Conservation (phyloP, 2,888 invertebrate species). For the Fabriciana adippe region DNA sequence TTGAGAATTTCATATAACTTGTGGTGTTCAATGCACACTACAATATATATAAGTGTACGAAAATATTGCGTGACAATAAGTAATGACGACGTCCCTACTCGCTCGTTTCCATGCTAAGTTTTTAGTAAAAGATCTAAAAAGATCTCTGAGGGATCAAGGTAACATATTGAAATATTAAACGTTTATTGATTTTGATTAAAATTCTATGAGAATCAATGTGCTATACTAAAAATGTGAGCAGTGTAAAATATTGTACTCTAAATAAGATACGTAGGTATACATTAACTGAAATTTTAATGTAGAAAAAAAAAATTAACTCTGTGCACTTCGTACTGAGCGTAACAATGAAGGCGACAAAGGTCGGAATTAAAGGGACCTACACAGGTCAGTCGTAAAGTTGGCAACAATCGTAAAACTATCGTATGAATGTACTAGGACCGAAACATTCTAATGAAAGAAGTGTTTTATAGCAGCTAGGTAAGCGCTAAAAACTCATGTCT, state of each 20-base stretch:
- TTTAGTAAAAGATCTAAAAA: constrained; percentile 4
- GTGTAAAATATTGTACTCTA: too few species aligned
- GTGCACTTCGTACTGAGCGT: neutral
- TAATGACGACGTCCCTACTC: neutral
- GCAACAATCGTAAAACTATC: constrained; percentile 9
- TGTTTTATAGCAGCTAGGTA: neutral
- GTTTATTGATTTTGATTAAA: too few species aligned
- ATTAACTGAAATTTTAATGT: neutral
- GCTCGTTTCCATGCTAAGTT: constrained; percentile 11
- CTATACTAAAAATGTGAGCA: too few species aligned
- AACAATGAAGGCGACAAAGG: neutral
- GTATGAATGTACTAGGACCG: constrained; percentile 4
- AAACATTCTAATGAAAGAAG: constrained; percentile 5
- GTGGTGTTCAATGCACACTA: constrained; percentile 2
- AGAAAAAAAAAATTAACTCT: neutral
- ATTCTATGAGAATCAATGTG: too few species aligned
- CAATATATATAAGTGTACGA: neutral
- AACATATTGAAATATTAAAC: too few species aligned
- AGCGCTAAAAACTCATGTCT: neutral
- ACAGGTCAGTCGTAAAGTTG: constrained; percentile 13
- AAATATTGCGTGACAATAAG: constrained; percentile 15
- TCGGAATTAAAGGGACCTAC: neutral
- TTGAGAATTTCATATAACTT: neutral
- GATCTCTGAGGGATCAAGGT: too few species aligned
- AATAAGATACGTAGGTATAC: too few species aligned